phyloP scores from a whole-genome alignment of 2,113 vertebrate genomes.

The Triplophysa dalaica region DNA sequence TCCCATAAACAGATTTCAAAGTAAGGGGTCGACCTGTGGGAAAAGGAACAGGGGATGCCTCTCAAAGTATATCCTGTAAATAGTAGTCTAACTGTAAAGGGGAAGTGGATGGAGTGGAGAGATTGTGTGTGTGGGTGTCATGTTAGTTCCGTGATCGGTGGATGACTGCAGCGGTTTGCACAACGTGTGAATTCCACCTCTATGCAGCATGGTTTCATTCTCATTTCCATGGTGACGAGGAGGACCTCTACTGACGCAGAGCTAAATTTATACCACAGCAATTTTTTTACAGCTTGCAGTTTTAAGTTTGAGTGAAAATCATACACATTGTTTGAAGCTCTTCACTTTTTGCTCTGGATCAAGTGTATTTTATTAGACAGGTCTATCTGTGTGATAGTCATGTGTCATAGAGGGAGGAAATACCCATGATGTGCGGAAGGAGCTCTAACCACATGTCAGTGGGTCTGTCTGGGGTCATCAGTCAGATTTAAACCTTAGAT shows the following conservation, averaged over 20 bases:
- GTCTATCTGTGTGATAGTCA: background rate
- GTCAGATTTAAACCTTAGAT: background rate
- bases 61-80: background rate
- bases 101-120: constrained; percentile 13
- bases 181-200: constrained; percentile 39
- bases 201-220: constrained; percentile 26
- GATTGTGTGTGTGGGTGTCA: constrained; percentile 5
- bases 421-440: background rate
- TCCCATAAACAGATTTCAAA: background rate
- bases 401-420: background rate
- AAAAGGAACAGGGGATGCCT: background rate
- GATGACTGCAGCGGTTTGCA: constrained; percentile 16
- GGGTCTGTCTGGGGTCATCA: background rate
- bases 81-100: background rate
- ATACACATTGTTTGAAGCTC: background rate
- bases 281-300: constrained; percentile 18
- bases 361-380: background rate
- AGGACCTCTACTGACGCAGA: constrained; percentile 38
- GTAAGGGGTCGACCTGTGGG: background rate
- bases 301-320: background rate
- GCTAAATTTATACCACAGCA: constrained; percentile 12
- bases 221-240: constrained; percentile 47
- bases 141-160: constrained; percentile 10
- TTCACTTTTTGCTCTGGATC: background rate
- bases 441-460: background rate